Conservation (phyloP, 1,140 invertebrate genomes). For the Aleiodes sp. region DNA sequence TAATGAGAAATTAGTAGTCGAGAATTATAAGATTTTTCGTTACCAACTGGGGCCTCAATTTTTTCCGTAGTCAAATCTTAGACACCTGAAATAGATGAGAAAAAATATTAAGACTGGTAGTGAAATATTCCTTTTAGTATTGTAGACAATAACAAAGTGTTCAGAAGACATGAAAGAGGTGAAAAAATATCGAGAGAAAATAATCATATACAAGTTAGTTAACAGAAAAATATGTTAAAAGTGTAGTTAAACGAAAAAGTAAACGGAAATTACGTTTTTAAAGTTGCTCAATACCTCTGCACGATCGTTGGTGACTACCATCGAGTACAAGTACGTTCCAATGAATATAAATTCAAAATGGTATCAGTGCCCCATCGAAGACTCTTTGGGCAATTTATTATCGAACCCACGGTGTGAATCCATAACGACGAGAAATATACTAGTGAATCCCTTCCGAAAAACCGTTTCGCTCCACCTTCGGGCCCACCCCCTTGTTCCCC, state of each 20-base stretch:
- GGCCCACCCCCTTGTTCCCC: not conserved
- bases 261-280: conserved; percentile 25
- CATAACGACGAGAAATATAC: conserved; percentile 32
- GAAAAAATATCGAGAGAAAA: conserved; percentile 15
- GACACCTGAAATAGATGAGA: conserved; percentile 44
- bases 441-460: conserved; percentile 8
- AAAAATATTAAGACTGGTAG: conserved; percentile 61
- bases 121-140: conserved; percentile 49
- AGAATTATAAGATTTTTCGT: conserved; percentile 42
- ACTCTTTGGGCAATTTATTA: conserved; percentile 33
- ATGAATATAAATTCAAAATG: conserved; percentile 33
- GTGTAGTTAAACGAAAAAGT: no score
- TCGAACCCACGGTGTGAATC: conserved; percentile 33
- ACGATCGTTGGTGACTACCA: conserved; percentile 10
- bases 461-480: not conserved
- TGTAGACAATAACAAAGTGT: conserved; percentile 57
- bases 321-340: conserved; percentile 24
- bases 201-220: conserved; percentile 18
- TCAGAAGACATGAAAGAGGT: conserved; percentile 45
- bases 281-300: conserved; percentile 30
- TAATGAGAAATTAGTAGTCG: conserved; percentile 34
- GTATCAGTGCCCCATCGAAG: conserved; percentile 2
- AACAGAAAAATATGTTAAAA: not conserved
- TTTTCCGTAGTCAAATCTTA: conserved; percentile 37
- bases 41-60: conserved; percentile 58